These are phyloP conservation scores for Halocaridina rubra DNA, from an alignment of 2,888 invertebrate genomes.

Conservation along the genomic window DNA sequence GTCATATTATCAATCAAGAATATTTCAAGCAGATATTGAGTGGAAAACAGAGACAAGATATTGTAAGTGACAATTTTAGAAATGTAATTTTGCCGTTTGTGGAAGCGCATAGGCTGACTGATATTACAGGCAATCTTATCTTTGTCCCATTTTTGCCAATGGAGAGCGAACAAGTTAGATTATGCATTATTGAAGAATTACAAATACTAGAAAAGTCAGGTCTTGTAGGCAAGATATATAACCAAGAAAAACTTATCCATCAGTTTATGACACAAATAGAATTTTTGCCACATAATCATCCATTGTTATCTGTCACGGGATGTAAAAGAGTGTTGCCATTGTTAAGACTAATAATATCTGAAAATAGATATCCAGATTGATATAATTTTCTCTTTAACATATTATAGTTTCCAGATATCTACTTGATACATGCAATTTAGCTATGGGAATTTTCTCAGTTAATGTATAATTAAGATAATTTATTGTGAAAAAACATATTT, in stretches of 20 bases:
- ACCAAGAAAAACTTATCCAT: not conserved
- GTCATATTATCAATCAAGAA: not conserved
- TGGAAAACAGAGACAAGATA: not conserved
- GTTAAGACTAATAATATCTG: not conserved
- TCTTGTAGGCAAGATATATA: not conserved
- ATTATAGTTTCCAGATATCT: no score
- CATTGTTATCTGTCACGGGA: conserved; percentile 1
- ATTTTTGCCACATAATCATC: not conserved
- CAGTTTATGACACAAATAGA: not conserved
- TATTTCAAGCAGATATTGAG: not conserved
- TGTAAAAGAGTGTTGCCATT: conserved; percentile 25
- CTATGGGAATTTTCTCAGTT: no score
- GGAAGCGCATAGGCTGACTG: not conserved
- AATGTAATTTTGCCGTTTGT: not conserved
- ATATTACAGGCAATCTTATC: not conserved
- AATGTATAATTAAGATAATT: no score
- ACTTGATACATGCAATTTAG: no score
- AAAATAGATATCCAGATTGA: not conserved
- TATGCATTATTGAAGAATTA: conserved; percentile 14
- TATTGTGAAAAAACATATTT: no score
- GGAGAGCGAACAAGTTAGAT: not conserved
- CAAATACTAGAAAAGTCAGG: not conserved
- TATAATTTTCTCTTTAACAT: no score
- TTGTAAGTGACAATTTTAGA: not conserved
- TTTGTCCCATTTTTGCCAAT: conserved; percentile 29